Conservation (phyloP, 2,797 vertebrate species). For the Myotis findleyi region DNA sequence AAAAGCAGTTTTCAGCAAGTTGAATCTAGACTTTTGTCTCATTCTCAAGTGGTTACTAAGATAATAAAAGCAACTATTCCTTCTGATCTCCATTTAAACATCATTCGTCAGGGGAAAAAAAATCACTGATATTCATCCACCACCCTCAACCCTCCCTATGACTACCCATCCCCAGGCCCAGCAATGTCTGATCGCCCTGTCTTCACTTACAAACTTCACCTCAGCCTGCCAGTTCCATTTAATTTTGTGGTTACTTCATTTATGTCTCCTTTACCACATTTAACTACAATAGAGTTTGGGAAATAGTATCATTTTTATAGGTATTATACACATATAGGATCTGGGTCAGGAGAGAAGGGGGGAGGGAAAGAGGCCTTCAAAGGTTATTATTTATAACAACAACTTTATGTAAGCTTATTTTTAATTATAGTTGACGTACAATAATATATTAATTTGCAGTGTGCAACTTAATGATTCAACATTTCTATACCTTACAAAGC, state of each 20-base stretch:
- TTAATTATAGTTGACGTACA: background rate
- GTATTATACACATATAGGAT: background rate
- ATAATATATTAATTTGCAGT: background rate
- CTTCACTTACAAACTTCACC: background rate
- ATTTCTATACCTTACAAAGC: background rate
- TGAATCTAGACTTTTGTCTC: background rate
- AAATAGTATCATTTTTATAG: background rate
- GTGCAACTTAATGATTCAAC: background rate
- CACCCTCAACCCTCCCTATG: no score
- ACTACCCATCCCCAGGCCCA: accelerated
- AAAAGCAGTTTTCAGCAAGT: background rate
- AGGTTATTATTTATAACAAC: background rate
- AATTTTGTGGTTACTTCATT: background rate
- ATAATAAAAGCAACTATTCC: background rate
- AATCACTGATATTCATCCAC: background rate
- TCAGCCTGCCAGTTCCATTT: background rate
- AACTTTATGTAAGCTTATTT: background rate
- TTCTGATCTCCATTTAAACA: conserved; percentile 32
- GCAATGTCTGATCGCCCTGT: background rate
- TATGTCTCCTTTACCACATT: background rate
- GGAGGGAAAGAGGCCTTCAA: background rate
- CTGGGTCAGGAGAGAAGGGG: no score
- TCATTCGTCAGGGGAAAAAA: background rate
- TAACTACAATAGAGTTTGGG: background rate
- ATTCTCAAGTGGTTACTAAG: background rate